Evolutionary conservation across 1,140 invertebrate genomes (phyloP), one percentile per base, ranked within the genome.

Genomic region (Chlorops oryzae): DNA sequence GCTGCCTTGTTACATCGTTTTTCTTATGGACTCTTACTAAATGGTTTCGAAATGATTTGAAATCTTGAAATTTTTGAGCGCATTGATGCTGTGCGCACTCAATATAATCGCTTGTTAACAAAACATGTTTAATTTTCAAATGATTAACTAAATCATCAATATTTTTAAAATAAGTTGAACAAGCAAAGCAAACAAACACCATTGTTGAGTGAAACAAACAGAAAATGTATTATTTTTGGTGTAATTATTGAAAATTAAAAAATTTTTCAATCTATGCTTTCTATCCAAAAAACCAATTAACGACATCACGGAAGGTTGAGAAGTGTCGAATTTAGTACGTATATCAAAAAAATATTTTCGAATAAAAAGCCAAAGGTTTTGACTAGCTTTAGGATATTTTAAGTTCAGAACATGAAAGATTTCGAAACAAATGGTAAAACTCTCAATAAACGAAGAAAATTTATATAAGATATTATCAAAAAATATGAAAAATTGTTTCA

Each of bases 311-410:
- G 38, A 40, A 10, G 38, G 38, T 40, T 7, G 17, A 7, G 9
- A 17, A 13, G 18, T 9, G 18, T 40, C 12, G 17, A 40, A 40
- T 40, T 40, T 40, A 10, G 38, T 40, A 10, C 9, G 7, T 13
- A 40, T 40, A 10, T 12, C 12, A 40, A 13, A 40, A 18, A 40
- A 40, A 18, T 40, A 40, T 40, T 40, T 18, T 40, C 17, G 38
- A 40, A 40, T 40, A 40, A 40, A 40, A 18, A 40, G 38, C 38
- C 38, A 40, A 10, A 40, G 9, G 7, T 18, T 18, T 40, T 40
- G 18, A 18, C 38, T 10, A 7, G 38, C 38, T 40, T 40, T 40
- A 9, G 38, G 38, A 40, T 40, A 40, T 10, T 40, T 9, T 18
- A 40, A 40, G 17, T 40, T 13, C 17, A 40, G 17, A 9, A 40